Conservation (phyloP, 1,140 invertebrate genomes). For the Saxidomus purpurata region DNA sequence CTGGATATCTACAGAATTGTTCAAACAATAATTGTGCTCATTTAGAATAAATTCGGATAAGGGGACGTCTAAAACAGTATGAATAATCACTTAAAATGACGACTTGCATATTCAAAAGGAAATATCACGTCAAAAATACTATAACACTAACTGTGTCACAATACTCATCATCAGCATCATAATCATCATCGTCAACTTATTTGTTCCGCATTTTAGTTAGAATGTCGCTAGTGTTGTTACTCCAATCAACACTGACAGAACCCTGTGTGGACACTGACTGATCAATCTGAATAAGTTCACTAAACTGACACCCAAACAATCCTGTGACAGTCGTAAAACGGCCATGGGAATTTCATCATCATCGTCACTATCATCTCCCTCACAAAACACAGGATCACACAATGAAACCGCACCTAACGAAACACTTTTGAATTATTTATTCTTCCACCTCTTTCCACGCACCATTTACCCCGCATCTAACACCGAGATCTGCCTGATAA, state of each 20-base stretch:
- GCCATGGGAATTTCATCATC: constrained; percentile 5
- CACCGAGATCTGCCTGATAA: background rate
- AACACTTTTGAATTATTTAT: constrained; percentile 15
- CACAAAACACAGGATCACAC: background rate
- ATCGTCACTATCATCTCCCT: background rate
- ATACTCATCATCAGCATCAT: background rate
- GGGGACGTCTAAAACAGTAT: no score
- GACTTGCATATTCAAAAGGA: no score
- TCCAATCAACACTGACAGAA: background rate
- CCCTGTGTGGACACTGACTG: background rate
- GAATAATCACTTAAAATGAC: no score
- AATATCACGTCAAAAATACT: no score
- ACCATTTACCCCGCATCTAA: constrained; percentile 14
- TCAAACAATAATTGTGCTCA: no score
- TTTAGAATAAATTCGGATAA: no score
- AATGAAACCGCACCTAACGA: constrained; percentile 6
- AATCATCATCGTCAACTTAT: background rate
- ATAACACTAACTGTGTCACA: no score
- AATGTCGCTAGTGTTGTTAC: background rate
- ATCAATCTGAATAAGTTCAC: background rate
- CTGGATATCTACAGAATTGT: no score
- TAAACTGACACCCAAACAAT: background rate
- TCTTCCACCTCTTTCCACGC: constrained; percentile 17
- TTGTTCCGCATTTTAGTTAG: background rate
- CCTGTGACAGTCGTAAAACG: background rate